Evolutionary conservation across 2,888 invertebrate species (phyloP), one percentile per base, ranked within the genome.

Genomic region (Drosophila sordidula): DNA sequence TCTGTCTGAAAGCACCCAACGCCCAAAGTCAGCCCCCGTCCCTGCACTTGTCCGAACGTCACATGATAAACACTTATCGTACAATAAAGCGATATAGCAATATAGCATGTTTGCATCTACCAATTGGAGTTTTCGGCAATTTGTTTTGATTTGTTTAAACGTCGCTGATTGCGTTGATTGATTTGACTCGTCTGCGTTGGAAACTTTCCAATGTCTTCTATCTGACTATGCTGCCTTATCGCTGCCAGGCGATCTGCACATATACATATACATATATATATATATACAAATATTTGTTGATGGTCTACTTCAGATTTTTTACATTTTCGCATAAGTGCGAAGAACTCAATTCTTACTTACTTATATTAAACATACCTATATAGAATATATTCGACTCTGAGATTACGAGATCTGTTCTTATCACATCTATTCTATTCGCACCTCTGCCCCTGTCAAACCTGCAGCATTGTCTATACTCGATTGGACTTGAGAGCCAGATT

Each of bases 91-190:
- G 25, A 46, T 46, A 56, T 58, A 34, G 26, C 56, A 42, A 11
- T 38, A 6, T 18, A 46, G 42, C 59, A 57, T 47, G 59, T 65
- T 36, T 62, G 57, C 44, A 65, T 70, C 47, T 47, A 59, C 16
- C 14, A 46, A 52, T 57, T 52, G 38, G 34, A 61, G 14, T 44
- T 4, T 77, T 70, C 14, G 75, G 73, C 80, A 83, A 87, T 77
- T 77, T 63, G 68, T 68, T 83, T 83, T 87, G 77, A 88, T 89
- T 83, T 70, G 63, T 54, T 76, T 76, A 76, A 83, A 73, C 83
- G 67, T 45, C 51, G 56, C 64, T 89, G 81, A 83, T 83, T 88
- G 83, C 64, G 74, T 64, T 83, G 78, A 88, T 83, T 89, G 89
- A 86, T 86, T 87, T 61, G 72, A 64, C 65, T 52, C 63, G 49